These are phyloP conservation scores for Lepidostoma basale DNA, from an alignment of 1,140 invertebrate genomes.

Conservation along the genomic window DNA sequence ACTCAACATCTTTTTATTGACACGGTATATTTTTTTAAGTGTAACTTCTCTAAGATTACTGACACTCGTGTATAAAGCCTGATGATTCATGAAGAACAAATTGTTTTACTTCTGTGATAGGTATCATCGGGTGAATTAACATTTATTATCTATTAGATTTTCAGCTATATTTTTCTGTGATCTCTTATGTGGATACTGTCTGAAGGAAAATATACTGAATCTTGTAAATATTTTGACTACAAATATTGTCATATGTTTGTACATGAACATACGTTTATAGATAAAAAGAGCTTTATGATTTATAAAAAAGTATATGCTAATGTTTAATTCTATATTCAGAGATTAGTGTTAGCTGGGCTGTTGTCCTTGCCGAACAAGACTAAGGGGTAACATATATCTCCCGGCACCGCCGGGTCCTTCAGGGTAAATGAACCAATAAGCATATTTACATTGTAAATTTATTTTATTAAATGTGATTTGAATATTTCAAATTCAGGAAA, in stretches of 20 bases:
- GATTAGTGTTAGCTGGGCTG: conserved; percentile 36
- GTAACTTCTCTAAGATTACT: conserved; percentile 22
- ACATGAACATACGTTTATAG: conserved; percentile 41
- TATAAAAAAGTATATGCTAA: conserved; percentile 30
- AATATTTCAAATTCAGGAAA: conserved; percentile 30
- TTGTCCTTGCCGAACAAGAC: conserved; percentile 37
- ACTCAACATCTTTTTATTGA: neutral
- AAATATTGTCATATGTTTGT: conserved; percentile 40
- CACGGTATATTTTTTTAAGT: conserved; percentile 26
- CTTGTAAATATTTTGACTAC: conserved; percentile 38
- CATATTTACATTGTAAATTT: conserved; percentile 24
- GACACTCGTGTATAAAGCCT: conserved; percentile 30
- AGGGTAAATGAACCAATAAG: conserved; percentile 46
- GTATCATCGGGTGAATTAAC: conserved; percentile 36
- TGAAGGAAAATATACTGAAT: conserved; percentile 42
- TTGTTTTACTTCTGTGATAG: conserved; percentile 45
- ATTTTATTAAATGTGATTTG: conserved; percentile 19
- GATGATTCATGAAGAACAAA: conserved; percentile 41
- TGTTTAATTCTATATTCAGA: conserved; percentile 43
- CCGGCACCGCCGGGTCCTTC: conserved; percentile 25
- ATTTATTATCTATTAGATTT: conserved; percentile 52
- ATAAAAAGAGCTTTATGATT: conserved; percentile 46
- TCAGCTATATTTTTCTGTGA: conserved; percentile 65
- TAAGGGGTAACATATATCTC: conserved; percentile 25
- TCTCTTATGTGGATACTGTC: conserved; percentile 58